Conservation (phyloP, 2,888 invertebrate species). For the Hybos culiciformis region DNA sequence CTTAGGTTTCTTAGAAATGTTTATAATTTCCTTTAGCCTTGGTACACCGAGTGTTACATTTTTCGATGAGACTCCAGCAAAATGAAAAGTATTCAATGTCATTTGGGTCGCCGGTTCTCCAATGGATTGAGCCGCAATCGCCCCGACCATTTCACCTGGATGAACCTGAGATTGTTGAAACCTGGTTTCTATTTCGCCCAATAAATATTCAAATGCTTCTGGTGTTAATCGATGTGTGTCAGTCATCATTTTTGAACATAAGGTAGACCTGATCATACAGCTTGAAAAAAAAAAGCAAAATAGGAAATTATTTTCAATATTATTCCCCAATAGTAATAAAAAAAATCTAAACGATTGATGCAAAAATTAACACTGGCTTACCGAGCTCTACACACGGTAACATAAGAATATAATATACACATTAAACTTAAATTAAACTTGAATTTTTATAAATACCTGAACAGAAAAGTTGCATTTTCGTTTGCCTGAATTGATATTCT, state of each 20-base stretch:
- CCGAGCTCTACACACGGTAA: too few species aligned
- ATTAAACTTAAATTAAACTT: too few species aligned
- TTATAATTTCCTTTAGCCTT: constrained; percentile 86
- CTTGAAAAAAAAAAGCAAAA: too few species aligned
- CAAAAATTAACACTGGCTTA: too few species aligned
- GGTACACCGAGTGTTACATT: constrained; percentile 98
- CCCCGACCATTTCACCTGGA: constrained; percentile 99
- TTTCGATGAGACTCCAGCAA: constrained; percentile 78
- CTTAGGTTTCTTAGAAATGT: constrained; percentile 93
- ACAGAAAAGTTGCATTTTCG: constrained; percentile 88
- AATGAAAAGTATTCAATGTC: constrained; percentile 19
- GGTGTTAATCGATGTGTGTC: constrained; percentile 81
- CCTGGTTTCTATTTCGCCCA: constrained; percentile 92
- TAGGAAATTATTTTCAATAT: too few species aligned
- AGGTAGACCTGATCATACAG: constrained; percentile 77
- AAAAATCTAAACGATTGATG: too few species aligned
- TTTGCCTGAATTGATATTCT: constrained; percentile 84
- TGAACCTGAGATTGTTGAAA: constrained; percentile 86
- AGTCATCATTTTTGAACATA: constrained; percentile 86
- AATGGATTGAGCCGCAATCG: constrained; percentile 48
- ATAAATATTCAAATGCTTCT: constrained; percentile 95
- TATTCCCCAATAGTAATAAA: too few species aligned
- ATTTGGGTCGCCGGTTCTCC: constrained; percentile 20
- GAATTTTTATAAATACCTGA: too few species aligned
- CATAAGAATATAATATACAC: too few species aligned